Evolutionary conservation across 92 coral and sea anemone species (phyloP).

Genomic region (Palythoa heliodiscus): DNA sequence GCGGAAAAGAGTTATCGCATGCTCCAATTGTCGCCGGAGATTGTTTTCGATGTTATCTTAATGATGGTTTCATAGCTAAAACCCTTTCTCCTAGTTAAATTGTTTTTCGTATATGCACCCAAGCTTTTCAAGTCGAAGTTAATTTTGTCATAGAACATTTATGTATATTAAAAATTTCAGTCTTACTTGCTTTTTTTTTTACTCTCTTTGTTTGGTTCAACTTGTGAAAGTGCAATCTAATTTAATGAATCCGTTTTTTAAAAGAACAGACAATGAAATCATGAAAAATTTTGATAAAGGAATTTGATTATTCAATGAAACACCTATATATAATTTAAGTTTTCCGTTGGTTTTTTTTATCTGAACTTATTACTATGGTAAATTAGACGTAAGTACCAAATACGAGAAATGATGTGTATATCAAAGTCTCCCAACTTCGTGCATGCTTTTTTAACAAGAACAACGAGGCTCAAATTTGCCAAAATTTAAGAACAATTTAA

Average conservation of each 20-base stretch:
- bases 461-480: no score
- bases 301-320: no score
- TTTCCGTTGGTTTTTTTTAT: no score
- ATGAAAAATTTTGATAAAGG: no score
- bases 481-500: no score
- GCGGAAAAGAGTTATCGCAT: slow-evolving; percentile 31
- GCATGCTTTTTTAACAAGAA: no score
- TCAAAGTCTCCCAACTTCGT: no score
- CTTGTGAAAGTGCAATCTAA: neutral
- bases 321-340: no score
- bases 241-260: neutral
- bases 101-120: neutral
- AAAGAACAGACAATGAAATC: neutral
- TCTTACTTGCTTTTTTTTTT: neutral
- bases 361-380: no score
- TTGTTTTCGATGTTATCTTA: slow-evolving; percentile 34
- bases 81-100: neutral
- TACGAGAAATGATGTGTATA: no score
- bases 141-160: neutral
- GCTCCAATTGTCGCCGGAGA: slow-evolving; percentile 2
- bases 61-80: slow-evolving; percentile 6
- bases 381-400: no score
- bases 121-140: neutral
- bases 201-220: neutral
- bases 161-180: neutral